These are phyloP conservation scores for Drosophila algonquin DNA, from an alignment of 2,888 invertebrate species.

Conservation along the genomic window DNA sequence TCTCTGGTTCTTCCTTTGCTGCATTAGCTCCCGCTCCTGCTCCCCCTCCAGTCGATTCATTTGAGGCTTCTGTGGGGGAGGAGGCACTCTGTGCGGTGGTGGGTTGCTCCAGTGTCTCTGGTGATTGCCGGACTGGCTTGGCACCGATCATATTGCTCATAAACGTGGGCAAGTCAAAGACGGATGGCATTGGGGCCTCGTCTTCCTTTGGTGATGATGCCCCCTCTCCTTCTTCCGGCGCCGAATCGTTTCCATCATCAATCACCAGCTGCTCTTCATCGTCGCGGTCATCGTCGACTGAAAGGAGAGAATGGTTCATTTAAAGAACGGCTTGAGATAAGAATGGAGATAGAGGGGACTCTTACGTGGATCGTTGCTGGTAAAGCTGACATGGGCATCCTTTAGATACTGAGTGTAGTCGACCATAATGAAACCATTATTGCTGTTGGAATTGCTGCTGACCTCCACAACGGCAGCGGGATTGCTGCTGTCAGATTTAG, in stretches of 20 bases:
- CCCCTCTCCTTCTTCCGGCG: slow-evolving; percentile 35
- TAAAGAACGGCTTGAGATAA: not conserved
- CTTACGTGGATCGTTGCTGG: slow-evolving; percentile 81
- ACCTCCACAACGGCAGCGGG: slow-evolving; percentile 45
- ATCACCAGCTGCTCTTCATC: slow-evolving; percentile 84
- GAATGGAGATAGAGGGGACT: slow-evolving; percentile 15
- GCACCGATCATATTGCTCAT: slow-evolving; percentile 61
- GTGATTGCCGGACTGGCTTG: not conserved
- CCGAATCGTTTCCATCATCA: slow-evolving; percentile 80
- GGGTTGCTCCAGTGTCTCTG: not conserved
- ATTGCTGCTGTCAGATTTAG: slow-evolving; percentile 34
- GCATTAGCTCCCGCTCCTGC: not conserved
- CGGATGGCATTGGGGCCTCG: slow-evolving; percentile 56
- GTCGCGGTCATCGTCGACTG: slow-evolving; percentile 86
- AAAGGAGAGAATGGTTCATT: slow-evolving; percentile 2
- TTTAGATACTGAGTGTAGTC: slow-evolving; percentile 84
- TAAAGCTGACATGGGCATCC: slow-evolving; percentile 81
- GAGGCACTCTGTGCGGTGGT: slow-evolving; percentile 18
- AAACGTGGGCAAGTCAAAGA: slow-evolving; percentile 67
- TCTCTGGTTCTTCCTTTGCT: not conserved
- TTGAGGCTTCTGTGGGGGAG: slow-evolving; percentile 19
- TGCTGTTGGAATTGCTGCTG: slow-evolving; percentile 75
- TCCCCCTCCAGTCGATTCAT: not conserved
- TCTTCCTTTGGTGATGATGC: slow-evolving; percentile 23
- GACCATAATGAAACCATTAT: slow-evolving; percentile 72